phyloP scores from a whole-genome alignment of 1,140 invertebrate species.

The Drosophila watanabei region DNA sequence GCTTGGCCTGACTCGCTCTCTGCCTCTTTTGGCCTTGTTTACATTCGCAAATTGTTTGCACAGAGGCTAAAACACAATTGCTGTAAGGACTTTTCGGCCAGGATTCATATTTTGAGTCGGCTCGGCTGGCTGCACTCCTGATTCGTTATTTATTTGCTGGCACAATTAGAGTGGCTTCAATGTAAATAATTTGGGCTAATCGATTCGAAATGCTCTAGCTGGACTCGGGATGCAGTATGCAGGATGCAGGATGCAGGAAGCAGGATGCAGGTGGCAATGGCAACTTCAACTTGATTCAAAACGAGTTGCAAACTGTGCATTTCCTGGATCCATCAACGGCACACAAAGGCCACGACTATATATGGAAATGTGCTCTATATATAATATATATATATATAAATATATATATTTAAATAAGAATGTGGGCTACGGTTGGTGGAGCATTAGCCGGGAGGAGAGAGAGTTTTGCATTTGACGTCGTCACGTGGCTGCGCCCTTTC shows the following conservation, averaged over 20 bases:
- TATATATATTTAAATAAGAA: slow-evolving; percentile 2
- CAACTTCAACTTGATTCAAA: slow-evolving; percentile 6
- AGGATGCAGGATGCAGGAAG: slow-evolving; percentile 1
- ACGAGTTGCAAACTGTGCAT: slow-evolving; percentile 23
- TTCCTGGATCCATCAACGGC: slow-evolving; percentile 21
- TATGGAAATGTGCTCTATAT: slow-evolving; percentile 21
- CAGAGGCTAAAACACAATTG: slow-evolving; percentile 1
- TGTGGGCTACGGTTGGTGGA: slow-evolving; percentile 16
- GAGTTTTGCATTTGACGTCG: slow-evolving; percentile 50
- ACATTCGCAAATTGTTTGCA: slow-evolving; percentile 4
- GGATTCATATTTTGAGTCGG: slow-evolving; percentile 1
- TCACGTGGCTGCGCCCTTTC: slow-evolving; percentile 34
- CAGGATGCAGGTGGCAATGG: slow-evolving; percentile 14
- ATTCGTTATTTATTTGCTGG: slow-evolving; percentile 18
- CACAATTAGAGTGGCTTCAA: slow-evolving; percentile 27
- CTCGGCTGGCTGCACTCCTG: slow-evolving; percentile 2
- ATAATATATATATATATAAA: neutral
- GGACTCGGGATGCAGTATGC: neutral
- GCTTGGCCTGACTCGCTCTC: neutral
- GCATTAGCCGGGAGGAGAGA: slow-evolving; percentile 25
- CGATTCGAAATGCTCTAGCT: slow-evolving; percentile 12
- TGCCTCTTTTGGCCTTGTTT: neutral
- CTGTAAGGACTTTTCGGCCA: neutral
- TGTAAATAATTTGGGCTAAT: slow-evolving; percentile 38
- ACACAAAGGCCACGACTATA: slow-evolving; percentile 3